Conservation (phyloP, 2,113 vertebrate species). For the Bujurquina vittata region DNA sequence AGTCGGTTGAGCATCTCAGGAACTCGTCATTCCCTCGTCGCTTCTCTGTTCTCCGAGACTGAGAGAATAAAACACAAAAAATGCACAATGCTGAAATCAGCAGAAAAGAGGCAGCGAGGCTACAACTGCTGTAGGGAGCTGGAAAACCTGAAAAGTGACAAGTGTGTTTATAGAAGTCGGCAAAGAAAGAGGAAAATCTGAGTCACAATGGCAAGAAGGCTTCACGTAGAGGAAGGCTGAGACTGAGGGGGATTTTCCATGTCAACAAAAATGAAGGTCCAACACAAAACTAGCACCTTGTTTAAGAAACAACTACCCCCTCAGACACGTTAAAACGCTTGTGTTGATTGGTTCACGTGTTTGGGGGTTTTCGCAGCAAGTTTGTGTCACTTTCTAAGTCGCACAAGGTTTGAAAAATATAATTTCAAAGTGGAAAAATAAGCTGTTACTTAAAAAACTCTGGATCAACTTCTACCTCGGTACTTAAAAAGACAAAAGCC, state of each 20-base stretch:
- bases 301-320: neutral
- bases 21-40: conserved; percentile 34
- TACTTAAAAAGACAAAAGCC: conserved; percentile 3
- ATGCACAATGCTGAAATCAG: conserved; percentile 50
- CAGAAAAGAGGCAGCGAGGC: conserved; percentile 29
- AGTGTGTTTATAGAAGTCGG: conserved; percentile 63
- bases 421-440: neutral
- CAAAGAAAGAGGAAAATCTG: conserved; percentile 66
- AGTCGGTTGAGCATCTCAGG: conserved; percentile 58
- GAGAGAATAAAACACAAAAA: conserved; percentile 19
- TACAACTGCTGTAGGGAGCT: conserved; percentile 22
- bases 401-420: neutral
- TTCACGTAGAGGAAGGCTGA: conserved; percentile 22
- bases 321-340: neutral
- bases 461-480: neutral
- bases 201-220: conserved; percentile 57
- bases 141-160: conserved; percentile 68
- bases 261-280: conserved; percentile 43
- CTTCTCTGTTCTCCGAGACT: conserved; percentile 25
- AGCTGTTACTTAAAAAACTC: neutral
- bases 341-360: neutral
- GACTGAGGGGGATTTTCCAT: conserved; percentile 66
- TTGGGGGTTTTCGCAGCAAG: neutral
- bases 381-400: neutral
- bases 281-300: neutral